These are phyloP conservation scores for Notoglanidium macrostoma DNA, from an alignment of 2,797 vertebrate genomes.

Conservation along the genomic window DNA sequence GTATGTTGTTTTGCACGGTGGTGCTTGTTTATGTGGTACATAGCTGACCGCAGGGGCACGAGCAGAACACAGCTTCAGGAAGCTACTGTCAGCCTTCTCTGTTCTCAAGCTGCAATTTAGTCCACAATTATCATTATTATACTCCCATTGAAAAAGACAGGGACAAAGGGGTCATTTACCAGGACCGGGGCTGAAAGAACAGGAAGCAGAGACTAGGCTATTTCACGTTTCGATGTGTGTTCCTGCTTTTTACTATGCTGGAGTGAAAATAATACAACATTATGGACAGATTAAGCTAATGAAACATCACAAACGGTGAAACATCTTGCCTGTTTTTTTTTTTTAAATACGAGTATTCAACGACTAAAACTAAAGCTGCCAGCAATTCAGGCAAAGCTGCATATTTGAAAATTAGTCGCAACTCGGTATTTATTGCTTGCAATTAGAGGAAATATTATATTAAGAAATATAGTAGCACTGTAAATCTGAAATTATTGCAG, in stretches of 20 bases:
- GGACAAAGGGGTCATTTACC: constrained; percentile 58
- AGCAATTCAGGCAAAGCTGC: background rate
- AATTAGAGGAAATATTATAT: background rate
- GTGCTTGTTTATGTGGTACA: constrained; percentile 21
- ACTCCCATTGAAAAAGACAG: constrained; percentile 49
- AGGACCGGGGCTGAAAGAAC: constrained; percentile 45
- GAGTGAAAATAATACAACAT: constrained; percentile 20
- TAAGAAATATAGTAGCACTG: background rate
- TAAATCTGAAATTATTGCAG: constrained; percentile 25
- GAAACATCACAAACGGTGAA: background rate
- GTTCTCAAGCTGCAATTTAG: constrained; percentile 61
- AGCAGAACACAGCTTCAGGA: constrained; percentile 42
- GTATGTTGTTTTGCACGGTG: background rate
- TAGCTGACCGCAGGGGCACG: constrained; percentile 35
- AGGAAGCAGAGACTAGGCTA: constrained; percentile 33
- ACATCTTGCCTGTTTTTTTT: background rate
- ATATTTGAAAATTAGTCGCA: constrained; percentile 2
- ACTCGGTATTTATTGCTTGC: constrained; percentile 5
- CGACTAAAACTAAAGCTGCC: background rate
- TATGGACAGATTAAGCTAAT: background rate
- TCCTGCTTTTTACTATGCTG: background rate
- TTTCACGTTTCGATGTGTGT: constrained; percentile 4
- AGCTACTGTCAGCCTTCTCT: constrained; percentile 55
- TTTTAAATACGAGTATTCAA: background rate
- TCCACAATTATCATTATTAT: constrained; percentile 62